Conservation (phyloP, 1,140 invertebrate genomes). For the Oreohelix idahoensis region DNA sequence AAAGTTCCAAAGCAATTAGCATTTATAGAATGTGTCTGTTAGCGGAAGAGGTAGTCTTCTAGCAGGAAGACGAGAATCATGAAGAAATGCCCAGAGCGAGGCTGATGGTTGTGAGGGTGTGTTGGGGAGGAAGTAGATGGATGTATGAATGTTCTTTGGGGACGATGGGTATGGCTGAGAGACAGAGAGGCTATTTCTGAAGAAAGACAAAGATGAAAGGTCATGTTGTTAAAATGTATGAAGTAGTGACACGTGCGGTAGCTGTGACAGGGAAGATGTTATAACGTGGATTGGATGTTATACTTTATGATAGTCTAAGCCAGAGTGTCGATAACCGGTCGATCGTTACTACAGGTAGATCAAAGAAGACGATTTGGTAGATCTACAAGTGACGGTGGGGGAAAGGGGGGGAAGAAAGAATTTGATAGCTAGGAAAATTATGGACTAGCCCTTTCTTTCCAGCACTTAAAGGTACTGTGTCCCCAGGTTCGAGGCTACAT, state of each 20-base stretch:
- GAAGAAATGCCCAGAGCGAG: neutral
- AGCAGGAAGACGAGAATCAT: neutral
- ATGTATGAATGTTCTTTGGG: neutral
- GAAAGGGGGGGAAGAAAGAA: too few relatives aligned
- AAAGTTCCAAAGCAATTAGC: conserved; percentile 14
- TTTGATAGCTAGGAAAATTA: too few relatives aligned
- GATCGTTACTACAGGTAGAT: too few relatives aligned
- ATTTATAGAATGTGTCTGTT: neutral
- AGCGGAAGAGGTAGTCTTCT: neutral
- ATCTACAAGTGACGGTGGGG: too few relatives aligned
- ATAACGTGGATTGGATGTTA: too few relatives aligned
- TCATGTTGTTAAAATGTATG: neutral
- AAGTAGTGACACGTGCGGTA: neutral
- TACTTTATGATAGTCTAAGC: too few relatives aligned
- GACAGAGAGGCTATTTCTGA: neutral
- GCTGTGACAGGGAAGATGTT: neutral
- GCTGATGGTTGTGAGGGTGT: neutral
- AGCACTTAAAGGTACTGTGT: too few relatives aligned
- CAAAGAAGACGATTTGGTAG: too few relatives aligned
- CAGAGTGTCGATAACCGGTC: too few relatives aligned
- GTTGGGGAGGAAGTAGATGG: neutral
- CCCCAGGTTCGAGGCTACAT: too few relatives aligned
- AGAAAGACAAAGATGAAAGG: neutral
- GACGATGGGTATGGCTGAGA: neutral
- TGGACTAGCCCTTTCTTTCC: too few relatives aligned